phyloP scores from a whole-genome alignment of 2,113 vertebrate species.

The Oncorhynchus mykiss region DNA sequence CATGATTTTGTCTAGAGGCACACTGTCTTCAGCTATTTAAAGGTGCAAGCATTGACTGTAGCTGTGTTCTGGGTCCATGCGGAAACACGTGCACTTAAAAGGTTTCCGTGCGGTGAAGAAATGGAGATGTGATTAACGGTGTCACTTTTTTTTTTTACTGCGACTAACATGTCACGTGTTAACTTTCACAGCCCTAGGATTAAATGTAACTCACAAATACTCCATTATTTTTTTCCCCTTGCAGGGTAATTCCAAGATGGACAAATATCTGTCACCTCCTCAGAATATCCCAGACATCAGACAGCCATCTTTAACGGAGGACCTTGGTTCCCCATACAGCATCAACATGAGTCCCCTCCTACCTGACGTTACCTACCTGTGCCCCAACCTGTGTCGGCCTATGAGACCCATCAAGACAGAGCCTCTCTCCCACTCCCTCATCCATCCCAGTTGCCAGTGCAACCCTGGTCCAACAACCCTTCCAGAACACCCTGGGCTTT shows the following conservation, averaged over 20 bases:
- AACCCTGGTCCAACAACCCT: slow-evolving; percentile 68
- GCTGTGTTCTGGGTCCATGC: too few relatives aligned
- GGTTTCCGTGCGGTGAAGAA: too few relatives aligned
- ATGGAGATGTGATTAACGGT: too few relatives aligned
- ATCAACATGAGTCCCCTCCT: slow-evolving; percentile 96
- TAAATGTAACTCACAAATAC: not conserved
- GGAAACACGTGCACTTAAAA: too few relatives aligned
- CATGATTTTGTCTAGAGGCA: too few relatives aligned
- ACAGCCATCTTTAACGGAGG: slow-evolving; percentile 86
- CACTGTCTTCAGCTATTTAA: too few relatives aligned
- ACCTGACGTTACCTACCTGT: slow-evolving; percentile 87
- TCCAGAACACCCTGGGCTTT: slow-evolving; percentile 86
- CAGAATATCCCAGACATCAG: slow-evolving; percentile 79
- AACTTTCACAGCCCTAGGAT: too few relatives aligned
- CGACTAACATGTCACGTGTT: too few relatives aligned
- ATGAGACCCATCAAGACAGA: slow-evolving; percentile 89
- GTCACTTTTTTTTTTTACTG: too few relatives aligned
- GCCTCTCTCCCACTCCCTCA: slow-evolving; percentile 78
- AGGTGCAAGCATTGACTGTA: too few relatives aligned
- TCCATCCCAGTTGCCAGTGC: slow-evolving; percentile 79
- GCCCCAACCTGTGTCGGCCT: slow-evolving; percentile 86
- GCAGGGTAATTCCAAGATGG: slow-evolving; percentile 90
- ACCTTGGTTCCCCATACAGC: slow-evolving; percentile 86
- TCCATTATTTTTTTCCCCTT: not conserved
- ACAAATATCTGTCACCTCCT: slow-evolving; percentile 82